phyloP scores from a whole-genome alignment of 2,113 vertebrate genomes.

The Ellobius talpinus region DNA sequence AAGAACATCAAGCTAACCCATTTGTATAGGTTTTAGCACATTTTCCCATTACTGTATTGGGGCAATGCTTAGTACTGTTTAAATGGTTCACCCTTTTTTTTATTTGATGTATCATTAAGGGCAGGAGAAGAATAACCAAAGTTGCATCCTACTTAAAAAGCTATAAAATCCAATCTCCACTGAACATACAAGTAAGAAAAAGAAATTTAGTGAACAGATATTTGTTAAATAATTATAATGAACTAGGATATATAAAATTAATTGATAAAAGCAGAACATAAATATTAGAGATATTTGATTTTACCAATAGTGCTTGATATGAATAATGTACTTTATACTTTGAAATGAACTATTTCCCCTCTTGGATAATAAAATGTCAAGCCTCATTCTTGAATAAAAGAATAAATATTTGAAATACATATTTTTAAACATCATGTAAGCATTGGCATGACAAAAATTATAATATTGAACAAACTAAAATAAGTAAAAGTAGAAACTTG shows the following conservation, averaged over 20 bases:
- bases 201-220: background rate
- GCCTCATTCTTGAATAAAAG: background rate
- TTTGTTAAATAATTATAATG: background rate
- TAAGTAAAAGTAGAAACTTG: background rate
- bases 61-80: background rate
- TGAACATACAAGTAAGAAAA: slow-evolving; percentile 22
- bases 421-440: background rate
- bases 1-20: background rate
- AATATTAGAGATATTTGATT: background rate
- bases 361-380: background rate
- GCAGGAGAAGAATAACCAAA: background rate
- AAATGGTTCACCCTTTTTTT: slow-evolving; percentile 9
- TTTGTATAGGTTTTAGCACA: background rate
- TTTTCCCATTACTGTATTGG: background rate
- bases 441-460: background rate
- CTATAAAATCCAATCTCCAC: background rate
- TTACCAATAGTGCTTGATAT: background rate
- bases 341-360: background rate
- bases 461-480: background rate
- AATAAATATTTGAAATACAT: background rate
- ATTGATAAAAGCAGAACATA: background rate
- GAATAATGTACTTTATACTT: background rate
- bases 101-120: background rate
- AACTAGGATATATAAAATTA: background rate
- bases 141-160: background rate